These are phyloP conservation scores for Saxicola maurus DNA, from an alignment of 2,797 vertebrate species.

Conservation along the genomic window DNA sequence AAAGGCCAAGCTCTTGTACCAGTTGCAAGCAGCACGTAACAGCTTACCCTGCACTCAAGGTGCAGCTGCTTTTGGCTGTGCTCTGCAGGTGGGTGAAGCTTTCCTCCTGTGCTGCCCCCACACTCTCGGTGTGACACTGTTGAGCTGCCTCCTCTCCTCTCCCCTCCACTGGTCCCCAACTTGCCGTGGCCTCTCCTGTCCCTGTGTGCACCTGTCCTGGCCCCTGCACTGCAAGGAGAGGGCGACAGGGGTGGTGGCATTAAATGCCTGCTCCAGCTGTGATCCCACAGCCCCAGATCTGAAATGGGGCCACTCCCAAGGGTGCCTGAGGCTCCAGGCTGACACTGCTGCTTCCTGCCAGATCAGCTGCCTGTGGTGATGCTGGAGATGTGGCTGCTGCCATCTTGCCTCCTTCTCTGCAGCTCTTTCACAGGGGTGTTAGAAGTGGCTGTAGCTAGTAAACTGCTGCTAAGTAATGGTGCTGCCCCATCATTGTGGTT, in stretches of 20 bases:
- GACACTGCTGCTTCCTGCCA: neutral
- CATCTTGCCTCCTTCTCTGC: rapidly evolving
- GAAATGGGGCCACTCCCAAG: neutral
- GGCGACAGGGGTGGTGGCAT: rapidly evolving
- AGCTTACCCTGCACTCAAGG: neutral
- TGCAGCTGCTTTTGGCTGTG: neutral
- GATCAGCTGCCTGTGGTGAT: neutral
- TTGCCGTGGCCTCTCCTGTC: rapidly evolving
- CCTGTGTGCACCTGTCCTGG: rapidly evolving
- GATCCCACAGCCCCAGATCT: neutral
- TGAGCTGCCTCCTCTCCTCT: neutral
- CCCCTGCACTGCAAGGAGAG: rapidly evolving
- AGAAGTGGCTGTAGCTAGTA: neutral
- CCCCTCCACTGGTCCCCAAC: rapidly evolving
- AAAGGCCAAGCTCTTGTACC: rapidly evolving
- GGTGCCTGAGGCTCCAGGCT: neutral
- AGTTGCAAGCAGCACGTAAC: rapidly evolving
- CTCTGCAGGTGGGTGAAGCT: neutral
- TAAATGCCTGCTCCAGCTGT: neutral
- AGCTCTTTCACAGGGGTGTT: neutral
- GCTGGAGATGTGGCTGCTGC: neutral
- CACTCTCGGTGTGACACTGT: rapidly evolving
- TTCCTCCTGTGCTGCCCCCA: neutral
- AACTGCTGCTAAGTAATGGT: rapidly evolving
- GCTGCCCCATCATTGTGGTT: rapidly evolving